Evolutionary conservation across 2,888 invertebrate genomes (phyloP).

Genomic region (Zhengitettix transpicula): DNA sequence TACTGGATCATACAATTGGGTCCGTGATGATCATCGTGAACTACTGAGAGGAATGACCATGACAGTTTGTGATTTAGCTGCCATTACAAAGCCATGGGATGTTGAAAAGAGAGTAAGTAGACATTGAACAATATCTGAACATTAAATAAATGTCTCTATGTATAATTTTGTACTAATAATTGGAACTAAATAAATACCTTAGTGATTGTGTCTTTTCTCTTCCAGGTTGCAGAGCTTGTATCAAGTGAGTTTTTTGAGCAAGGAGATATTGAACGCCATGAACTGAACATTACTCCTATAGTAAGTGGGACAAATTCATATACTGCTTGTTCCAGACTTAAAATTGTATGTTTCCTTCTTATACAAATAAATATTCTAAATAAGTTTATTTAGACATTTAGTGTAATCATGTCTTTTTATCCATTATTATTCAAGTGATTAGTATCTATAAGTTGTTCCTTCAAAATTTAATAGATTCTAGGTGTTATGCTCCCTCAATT

Average conservation of each 20-base stretch:
- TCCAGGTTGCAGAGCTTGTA: constrained; percentile 64
- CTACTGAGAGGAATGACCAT: constrained; percentile 80
- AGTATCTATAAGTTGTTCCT: too few relatives aligned
- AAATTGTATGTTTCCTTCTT: too few relatives aligned
- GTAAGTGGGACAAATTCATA: constrained; percentile 35
- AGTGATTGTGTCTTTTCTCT: not conserved
- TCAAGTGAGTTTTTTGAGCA: constrained; percentile 88
- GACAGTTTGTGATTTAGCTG: constrained; percentile 89
- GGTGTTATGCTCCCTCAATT: too few relatives aligned
- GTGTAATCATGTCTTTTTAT: too few relatives aligned
- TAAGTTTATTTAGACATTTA: too few relatives aligned
- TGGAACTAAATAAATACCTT: not conserved
- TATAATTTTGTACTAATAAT: not conserved
- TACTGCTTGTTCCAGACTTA: too few relatives aligned
- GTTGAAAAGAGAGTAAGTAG: constrained; percentile 56
- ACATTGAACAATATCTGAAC: too few relatives aligned
- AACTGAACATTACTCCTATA: constrained; percentile 79
- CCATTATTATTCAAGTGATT: too few relatives aligned
- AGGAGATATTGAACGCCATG: constrained; percentile 77
- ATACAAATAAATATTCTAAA: too few relatives aligned
- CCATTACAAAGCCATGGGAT: constrained; percentile 89
- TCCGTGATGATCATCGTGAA: constrained; percentile 58
- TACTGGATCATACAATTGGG: constrained; percentile 42
- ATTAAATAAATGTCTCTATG: too few relatives aligned
- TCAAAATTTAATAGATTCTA: too few relatives aligned